These are phyloP conservation scores for Orthosia cruda DNA, from an alignment of 2,888 invertebrate species.

Conservation along the genomic window DNA sequence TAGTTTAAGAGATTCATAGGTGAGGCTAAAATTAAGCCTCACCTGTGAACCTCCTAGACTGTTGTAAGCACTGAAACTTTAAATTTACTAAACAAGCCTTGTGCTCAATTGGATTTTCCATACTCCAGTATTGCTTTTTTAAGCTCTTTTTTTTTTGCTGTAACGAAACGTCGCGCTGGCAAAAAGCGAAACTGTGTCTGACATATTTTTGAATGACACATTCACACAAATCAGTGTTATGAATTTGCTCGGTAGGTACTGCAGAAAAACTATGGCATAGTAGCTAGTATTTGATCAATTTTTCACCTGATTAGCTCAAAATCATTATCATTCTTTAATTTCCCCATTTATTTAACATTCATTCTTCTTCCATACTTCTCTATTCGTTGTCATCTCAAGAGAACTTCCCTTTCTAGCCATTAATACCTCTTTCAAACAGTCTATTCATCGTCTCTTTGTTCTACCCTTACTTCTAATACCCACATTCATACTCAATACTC, in stretches of 20 bases:
- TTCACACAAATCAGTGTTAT: neutral
- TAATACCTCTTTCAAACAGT: too few relatives aligned
- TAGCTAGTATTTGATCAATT: neutral
- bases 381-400: neutral
- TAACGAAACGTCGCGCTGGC: neutral
- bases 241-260: neutral
- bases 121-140: neutral
- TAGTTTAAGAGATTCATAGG: too few relatives aligned
- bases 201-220: neutral
- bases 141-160: neutral
- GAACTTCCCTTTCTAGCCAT: too few relatives aligned
- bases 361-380: neutral
- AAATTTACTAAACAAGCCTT: too few relatives aligned
- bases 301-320: neutral
- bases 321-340: neutral
- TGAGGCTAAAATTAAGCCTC: too few relatives aligned
- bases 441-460: too few relatives aligned
- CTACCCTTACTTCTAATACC: too few relatives aligned
- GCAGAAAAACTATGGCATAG: neutral
- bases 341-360: neutral
- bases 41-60: too few relatives aligned
- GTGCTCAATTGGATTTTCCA: too few relatives aligned
- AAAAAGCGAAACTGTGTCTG: slow-evolving; percentile 1
- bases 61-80: too few relatives aligned
- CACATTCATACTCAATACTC: too few relatives aligned